Base-by-base conservation (phyloP, 2,888 invertebrate genomes). In the Athetis lepigone region DNA sequence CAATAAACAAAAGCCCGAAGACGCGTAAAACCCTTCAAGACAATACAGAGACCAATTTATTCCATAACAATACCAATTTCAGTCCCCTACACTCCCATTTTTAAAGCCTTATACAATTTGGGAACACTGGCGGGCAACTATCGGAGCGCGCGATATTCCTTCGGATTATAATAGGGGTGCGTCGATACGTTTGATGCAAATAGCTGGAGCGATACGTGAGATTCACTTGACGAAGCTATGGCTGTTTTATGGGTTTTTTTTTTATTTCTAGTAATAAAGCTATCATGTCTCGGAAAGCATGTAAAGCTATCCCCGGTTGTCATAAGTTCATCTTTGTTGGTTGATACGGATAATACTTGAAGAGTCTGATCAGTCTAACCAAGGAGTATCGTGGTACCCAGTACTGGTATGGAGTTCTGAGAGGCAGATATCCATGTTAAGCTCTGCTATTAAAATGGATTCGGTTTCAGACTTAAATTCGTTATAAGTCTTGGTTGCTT, bases 51-150 rank as follows among this genome's bases (percentile, higher is more conserved):
- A 51, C 45, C 69, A 72, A 72, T 72, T 63, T 69, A 59, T 74
- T 58, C 64, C 51, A 56, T 74, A 74, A 69, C 46, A 69, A 47
- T 55, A 62, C 51, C 69, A 69, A 69, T 69, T 69, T 49, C 40
- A 63, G 19, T 1, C 25, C 58, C 55, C 69, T 63, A 56, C 50
- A 29, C 19, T 43, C 50, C 57, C 37, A 74, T 58, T 72, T 73
- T 69, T 58, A 69, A 71, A 74, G 63, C 69, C 74, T 69, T 55
- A 69, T 56, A 74, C 66, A 68, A 75, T 77, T 57, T 71, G 36
- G 45, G 68, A 57, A 65, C 61, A 57, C 60, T 71, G 63, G 43
- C 40, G 42, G 37, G 59, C 39, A 63, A 64, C 74, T 69, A 66
- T 72, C 57, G 61, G 46, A 37, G 61, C 61, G 63, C 67, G 52